A percentile compares a stretch with the other conserved stretches of the same genome.
Evolutionary conservation across 2,797 vertebrate genomes (phyloP).

Genomic region (Acanthurus lineatus): DNA sequence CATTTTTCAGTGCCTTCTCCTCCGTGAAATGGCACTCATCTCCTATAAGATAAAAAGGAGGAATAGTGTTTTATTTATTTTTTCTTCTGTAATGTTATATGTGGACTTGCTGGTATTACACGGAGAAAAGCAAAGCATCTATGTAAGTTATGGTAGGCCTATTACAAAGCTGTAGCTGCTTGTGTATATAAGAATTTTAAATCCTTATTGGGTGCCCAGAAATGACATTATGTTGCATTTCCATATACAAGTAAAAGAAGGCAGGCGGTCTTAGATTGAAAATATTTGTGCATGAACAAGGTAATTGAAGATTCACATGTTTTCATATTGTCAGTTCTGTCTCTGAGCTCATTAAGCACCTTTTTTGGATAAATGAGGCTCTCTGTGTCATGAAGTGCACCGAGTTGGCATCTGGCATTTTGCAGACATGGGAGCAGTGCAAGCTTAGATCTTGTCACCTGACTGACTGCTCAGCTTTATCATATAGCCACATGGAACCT

Average conservation of each 20-base stretch:
- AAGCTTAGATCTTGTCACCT: conserved; percentile 49
- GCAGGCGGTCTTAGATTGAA: background rate
- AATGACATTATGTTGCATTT: background rate
- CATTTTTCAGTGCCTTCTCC: conserved; percentile 30
- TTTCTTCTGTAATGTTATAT: no score
- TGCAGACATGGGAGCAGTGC: conserved; percentile 48
- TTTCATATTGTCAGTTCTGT: conserved; percentile 6
- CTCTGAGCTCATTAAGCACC: conserved; percentile 25
- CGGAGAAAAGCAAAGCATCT: background rate
- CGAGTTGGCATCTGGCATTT: conserved; percentile 44
- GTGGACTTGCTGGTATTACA: background rate
- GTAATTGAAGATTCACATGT: conserved; percentile 18
- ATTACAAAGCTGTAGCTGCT: background rate
- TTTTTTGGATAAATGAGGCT: conserved; percentile 38
- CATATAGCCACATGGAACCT: conserved; percentile 62
- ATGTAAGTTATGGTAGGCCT: conserved; percentile 2
- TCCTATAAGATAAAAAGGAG: conserved; percentile 10
- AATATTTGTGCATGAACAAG: background rate
- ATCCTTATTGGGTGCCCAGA: background rate
- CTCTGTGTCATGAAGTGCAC: conserved; percentile 29
- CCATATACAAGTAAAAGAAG: background rate
- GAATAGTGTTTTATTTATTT: conserved; percentile 1
- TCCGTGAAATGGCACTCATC: conserved; percentile 10
- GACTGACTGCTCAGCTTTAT: conserved; percentile 57
- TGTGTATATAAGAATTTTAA: background rate